Conservation (phyloP, 2,113 vertebrate genomes). For the Tragelaphus scriptus region DNA sequence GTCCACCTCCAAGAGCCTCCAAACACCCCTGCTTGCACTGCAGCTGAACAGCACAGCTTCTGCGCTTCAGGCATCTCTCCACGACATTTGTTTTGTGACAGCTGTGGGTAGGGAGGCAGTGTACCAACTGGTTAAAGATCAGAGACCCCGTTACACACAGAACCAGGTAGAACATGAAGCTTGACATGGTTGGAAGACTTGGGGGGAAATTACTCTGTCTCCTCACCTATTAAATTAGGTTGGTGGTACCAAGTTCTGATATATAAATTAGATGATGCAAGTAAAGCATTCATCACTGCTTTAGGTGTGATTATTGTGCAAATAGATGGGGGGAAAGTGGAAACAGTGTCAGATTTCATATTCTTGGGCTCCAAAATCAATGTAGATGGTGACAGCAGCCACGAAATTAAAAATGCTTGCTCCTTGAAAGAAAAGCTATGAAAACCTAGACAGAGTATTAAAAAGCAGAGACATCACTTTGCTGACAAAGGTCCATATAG, state of each 20-base stretch:
- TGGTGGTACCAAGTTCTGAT: background rate
- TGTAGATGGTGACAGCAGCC: background rate
- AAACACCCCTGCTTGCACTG: background rate
- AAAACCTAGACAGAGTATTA: background rate
- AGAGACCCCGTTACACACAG: background rate
- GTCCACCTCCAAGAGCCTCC: background rate
- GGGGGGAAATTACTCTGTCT: background rate
- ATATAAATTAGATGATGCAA: background rate
- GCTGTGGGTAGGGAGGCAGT: background rate
- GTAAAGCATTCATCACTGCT: background rate
- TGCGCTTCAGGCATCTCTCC: background rate
- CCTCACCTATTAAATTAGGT: background rate
- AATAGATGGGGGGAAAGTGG: background rate
- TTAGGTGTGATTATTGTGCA: background rate
- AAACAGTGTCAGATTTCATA: background rate
- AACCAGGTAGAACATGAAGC: background rate
- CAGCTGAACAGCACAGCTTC: too few species aligned
- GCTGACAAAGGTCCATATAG: background rate
- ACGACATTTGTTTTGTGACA: background rate
- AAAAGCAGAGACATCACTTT: background rate
- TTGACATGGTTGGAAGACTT: background rate
- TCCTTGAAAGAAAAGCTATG: background rate
- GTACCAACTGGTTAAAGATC: background rate
- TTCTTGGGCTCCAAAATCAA: background rate
- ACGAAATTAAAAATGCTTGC: background rate